These are phyloP conservation scores for Goniozus legneri DNA, from an alignment of 1,140 invertebrate genomes.

Conservation along the genomic window DNA sequence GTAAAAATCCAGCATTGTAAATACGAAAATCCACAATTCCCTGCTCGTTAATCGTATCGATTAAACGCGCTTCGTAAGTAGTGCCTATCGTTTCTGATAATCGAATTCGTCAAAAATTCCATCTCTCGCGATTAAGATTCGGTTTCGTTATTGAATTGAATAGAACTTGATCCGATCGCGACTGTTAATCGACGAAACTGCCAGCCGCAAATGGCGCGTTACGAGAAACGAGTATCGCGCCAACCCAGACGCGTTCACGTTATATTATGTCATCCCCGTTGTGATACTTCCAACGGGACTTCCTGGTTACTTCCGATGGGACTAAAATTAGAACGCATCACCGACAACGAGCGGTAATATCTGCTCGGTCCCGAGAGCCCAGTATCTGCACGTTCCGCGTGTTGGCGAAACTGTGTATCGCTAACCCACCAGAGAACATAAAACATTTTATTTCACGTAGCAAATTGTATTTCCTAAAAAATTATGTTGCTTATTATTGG, in stretches of 20 bases:
- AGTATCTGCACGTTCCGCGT: too few relatives aligned
- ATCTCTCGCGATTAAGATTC: too few relatives aligned
- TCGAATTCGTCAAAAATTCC: conserved; percentile 22
- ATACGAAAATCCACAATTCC: neutral
- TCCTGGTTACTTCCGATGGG: conserved; percentile 21
- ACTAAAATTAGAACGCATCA: conserved; percentile 23
- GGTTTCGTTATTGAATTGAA: too few relatives aligned
- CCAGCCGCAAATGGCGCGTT: too few relatives aligned
- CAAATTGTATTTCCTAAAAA: too few relatives aligned
- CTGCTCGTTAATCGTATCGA: conserved; percentile 1
- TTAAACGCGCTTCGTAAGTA: conserved; percentile 20
- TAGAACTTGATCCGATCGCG: too few relatives aligned
- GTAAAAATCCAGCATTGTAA: conserved; percentile 14
- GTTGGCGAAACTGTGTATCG: too few relatives aligned
- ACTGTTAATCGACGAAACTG: too few relatives aligned
- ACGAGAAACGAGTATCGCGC: conserved; percentile 1
- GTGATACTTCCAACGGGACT: conserved; percentile 14
- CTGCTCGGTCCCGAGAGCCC: too few relatives aligned
- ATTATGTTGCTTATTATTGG: too few relatives aligned
- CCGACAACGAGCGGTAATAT: conserved; percentile 8
- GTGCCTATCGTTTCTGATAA: conserved; percentile 18
- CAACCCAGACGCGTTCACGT: neutral
- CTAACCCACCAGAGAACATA: too few relatives aligned
- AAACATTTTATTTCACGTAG: too few relatives aligned
- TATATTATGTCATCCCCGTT: conserved; percentile 5